Evolutionary conservation across 1,140 invertebrate species (phyloP).

Genomic region (Caenorhabditis tropicalis): DNA sequence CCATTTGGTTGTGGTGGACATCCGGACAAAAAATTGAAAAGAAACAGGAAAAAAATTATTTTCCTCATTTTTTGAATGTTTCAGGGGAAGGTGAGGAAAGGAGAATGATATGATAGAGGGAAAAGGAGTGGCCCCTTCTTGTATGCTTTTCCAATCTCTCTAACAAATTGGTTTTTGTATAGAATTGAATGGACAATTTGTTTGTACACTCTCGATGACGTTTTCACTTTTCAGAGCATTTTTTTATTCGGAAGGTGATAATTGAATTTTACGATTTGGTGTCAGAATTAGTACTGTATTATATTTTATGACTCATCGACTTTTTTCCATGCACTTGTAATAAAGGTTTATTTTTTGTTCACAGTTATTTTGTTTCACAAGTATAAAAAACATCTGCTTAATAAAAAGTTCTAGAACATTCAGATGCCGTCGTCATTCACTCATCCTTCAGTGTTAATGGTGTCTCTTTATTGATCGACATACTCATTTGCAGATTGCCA

Average conservation of each 20-base stretch:
- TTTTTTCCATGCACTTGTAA: too few relatives aligned
- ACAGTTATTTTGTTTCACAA: too few relatives aligned
- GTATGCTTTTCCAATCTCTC: conserved; percentile 39
- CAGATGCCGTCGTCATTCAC: too few relatives aligned
- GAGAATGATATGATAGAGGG: neutral
- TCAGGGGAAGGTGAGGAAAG: neutral
- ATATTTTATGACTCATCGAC: too few relatives aligned
- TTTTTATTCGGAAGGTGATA: neutral
- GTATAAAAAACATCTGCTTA: too few relatives aligned
- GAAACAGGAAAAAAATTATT: neutral
- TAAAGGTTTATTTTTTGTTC: too few relatives aligned
- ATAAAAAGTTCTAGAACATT: too few relatives aligned
- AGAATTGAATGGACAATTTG: neutral
- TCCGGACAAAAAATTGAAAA: too few relatives aligned
- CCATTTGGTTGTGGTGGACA: conserved; percentile 13
- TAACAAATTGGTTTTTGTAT: neutral
- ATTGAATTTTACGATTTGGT: neutral
- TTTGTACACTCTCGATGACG: neutral
- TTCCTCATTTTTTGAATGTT: neutral
- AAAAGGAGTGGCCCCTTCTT: conserved; percentile 21
- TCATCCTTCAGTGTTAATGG: too few relatives aligned
- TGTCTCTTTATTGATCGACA: too few relatives aligned
- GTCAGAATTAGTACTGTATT: too few relatives aligned
- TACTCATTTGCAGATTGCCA: too few relatives aligned
- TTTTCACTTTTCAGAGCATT: neutral